Evolutionary conservation across 2,113 vertebrate genomes (phyloP).

Genomic region (Piliocolobus tephrosceles): DNA sequence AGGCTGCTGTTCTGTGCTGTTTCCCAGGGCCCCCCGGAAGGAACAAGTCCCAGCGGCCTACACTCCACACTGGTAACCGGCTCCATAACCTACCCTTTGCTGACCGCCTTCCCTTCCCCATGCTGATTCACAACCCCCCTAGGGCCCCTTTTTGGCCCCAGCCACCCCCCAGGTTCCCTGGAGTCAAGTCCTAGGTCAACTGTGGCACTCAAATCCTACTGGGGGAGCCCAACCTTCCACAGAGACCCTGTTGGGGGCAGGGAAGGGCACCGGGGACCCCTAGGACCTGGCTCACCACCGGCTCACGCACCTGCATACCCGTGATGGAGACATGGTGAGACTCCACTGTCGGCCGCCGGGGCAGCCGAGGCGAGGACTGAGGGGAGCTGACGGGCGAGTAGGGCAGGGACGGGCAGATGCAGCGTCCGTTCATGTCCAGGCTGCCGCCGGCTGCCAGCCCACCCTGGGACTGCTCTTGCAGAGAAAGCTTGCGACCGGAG

Average conservation of each 20-base stretch:
- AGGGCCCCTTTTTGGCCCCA: too few species aligned
- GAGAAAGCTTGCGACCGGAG: conserved; percentile 92
- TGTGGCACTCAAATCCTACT: not conserved
- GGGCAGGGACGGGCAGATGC: conserved; percentile 90
- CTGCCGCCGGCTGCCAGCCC: conserved; percentile 82
- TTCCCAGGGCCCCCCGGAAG: not conserved
- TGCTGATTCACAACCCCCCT: not conserved
- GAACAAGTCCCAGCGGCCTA: accelerated
- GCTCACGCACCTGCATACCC: conserved; percentile 91
- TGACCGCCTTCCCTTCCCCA: not conserved
- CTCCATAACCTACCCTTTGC: not conserved
- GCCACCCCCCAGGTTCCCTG: not conserved
- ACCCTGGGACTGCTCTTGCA: conserved; percentile 91
- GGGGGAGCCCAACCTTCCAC: accelerated
- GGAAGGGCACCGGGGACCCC: too few species aligned
- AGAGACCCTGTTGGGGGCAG: not conserved
- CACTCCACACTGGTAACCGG: accelerated
- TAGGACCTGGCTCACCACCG: accelerated
- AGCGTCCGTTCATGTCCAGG: conserved; percentile 86
- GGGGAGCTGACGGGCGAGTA: conserved; percentile 94
- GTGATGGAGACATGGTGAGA: conserved; percentile 97
- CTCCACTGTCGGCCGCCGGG: conserved; percentile 94
- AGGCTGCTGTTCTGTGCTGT: not conserved
- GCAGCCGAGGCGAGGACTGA: conserved; percentile 93
- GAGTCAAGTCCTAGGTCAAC: not conserved